phyloP scores from a whole-genome alignment of 23 tunicate genomes.

The Oikopleura dioica region DNA sequence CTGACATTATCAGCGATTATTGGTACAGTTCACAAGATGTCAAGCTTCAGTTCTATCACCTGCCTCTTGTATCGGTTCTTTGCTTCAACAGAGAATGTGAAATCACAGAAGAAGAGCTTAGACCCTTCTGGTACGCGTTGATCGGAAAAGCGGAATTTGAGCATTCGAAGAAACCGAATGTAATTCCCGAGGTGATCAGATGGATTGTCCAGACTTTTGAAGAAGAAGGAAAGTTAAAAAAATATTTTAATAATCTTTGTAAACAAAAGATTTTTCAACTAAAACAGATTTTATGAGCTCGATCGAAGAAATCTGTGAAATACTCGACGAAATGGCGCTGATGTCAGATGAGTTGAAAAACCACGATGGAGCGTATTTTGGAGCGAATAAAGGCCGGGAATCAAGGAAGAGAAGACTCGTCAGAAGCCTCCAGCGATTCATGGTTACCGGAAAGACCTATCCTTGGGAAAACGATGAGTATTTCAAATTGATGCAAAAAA shows the following conservation, averaged over 20 bases:
- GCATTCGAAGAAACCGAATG: neutral
- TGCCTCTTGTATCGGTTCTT: neutral
- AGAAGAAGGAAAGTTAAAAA: neutral
- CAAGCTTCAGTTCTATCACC: neutral
- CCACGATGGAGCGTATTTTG: no score
- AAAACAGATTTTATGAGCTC: no score
- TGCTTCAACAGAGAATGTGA: neutral
- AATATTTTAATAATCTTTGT: neutral
- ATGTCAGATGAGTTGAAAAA: neutral
- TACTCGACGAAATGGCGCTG: neutral
- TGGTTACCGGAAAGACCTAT: neutral
- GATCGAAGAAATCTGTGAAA: no score
- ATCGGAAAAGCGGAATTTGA: no score
- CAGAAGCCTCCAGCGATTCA: neutral
- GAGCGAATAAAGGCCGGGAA: neutral
- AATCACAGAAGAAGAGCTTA: neutral
- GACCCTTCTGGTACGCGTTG: neutral
- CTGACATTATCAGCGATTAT: no score
- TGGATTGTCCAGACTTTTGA: neutral
- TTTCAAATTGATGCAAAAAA: neutral
- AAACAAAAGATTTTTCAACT: no score
- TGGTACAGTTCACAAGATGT: neutral
- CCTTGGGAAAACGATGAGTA: neutral
- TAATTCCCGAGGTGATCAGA: neutral
- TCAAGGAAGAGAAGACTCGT: neutral